Conservation (phyloP, 2,797 vertebrate species). For the Thaleichthys pacificus region DNA sequence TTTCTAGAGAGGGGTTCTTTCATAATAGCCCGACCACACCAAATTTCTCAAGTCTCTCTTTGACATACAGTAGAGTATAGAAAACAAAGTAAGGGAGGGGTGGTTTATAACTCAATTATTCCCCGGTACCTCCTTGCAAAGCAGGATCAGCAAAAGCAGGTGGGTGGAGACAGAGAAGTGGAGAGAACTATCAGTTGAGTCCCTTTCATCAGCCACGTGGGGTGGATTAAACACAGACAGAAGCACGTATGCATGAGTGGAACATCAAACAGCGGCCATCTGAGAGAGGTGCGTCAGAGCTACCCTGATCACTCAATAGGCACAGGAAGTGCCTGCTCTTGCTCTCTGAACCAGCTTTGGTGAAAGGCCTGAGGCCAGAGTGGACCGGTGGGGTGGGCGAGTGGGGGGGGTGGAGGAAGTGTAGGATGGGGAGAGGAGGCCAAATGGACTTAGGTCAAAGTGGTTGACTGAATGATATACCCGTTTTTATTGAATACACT, state of each 20-base stretch:
- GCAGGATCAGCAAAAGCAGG: neutral
- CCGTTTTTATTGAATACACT: no score
- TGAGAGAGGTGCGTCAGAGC: constrained; percentile 16
- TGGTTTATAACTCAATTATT: neutral
- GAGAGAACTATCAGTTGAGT: constrained; percentile 19
- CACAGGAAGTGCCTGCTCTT: constrained; percentile 12
- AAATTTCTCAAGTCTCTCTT: neutral
- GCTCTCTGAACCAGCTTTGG: constrained; percentile 1
- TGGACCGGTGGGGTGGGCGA: neutral
- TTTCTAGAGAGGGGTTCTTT: neutral
- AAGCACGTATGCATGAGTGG: constrained; percentile 34
- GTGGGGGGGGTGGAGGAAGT: neutral
- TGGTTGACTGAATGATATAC: neutral
- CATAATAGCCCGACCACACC: neutral
- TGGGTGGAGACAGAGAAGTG: neutral
- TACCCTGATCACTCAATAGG: constrained; percentile 28
- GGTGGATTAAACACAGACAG: constrained; percentile 55
- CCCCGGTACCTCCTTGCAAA: neutral
- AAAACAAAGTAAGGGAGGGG: neutral
- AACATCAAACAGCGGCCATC: constrained; percentile 59
- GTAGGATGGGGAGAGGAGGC: neutral
- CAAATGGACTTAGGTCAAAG: no score
- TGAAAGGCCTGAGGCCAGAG: neutral
- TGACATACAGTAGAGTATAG: neutral
- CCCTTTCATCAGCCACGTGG: constrained; percentile 49